Evolutionary conservation across 2,797 vertebrate genomes (phyloP).

Genomic region (Phataginus tetradactyla): DNA sequence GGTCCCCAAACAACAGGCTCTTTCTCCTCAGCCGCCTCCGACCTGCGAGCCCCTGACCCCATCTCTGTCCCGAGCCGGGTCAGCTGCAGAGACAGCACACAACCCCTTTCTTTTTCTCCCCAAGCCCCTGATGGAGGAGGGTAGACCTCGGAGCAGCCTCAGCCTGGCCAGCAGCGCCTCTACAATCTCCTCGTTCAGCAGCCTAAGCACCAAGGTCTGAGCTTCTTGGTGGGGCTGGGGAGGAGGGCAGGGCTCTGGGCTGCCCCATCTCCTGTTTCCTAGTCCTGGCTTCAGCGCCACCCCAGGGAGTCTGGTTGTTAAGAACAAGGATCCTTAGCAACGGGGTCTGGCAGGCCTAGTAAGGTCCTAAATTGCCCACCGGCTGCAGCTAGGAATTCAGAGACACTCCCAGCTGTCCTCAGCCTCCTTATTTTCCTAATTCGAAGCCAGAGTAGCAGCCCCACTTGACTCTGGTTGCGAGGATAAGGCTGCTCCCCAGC

Average conservation of each 20-base stretch:
- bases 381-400: slow-evolving; percentile 20
- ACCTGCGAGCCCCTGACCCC: slow-evolving; percentile 61
- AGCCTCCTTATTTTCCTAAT: slow-evolving; percentile 19
- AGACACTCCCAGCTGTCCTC: slow-evolving; percentile 31
- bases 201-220: slow-evolving; percentile 86
- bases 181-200: slow-evolving; percentile 90
- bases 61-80: background rate
- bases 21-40: slow-evolving; percentile 69
- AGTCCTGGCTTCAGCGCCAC: background rate
- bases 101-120: slow-evolving; percentile 32
- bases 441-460: slow-evolving; percentile 17
- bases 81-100: slow-evolving; percentile 52
- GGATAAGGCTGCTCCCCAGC: background rate
- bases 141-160: slow-evolving; percentile 88
- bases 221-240: background rate
- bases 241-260: background rate
- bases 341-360: background rate
- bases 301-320: background rate
- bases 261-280: background rate
- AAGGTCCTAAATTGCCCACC: background rate
- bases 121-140: slow-evolving; percentile 88
- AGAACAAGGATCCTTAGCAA: background rate
- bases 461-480: background rate
- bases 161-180: slow-evolving; percentile 91
- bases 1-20: slow-evolving; percentile 67